Evolutionary conservation across 2,113 vertebrate genomes (phyloP), one percentile per base, ranked within the genome.

Genomic region (Apeltes quadracus): DNA sequence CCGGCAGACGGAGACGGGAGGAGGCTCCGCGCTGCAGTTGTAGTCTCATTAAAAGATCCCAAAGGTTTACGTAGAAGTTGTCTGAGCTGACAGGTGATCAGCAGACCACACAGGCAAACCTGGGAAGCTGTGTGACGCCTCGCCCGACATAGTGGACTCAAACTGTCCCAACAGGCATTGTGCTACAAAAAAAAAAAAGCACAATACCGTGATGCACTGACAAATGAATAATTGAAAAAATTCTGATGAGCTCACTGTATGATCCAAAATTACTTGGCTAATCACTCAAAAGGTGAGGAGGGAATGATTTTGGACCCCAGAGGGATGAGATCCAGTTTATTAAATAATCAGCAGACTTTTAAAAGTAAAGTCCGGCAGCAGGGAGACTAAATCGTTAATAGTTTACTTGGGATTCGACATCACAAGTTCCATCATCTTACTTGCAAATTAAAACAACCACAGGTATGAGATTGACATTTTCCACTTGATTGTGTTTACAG

Each of bases 401-500:
- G 39, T 78, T 71, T 61, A 34, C 54, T 56, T 73, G 1, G 22
- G 73, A 58, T 72, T 50, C 50, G 55, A 48, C 29, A 75, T 65
- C 44, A 46, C 25, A 36, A 61, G 29, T 44, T 50, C n/a, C 25
- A 69, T 72, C 68, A 78, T 67, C 71, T 78, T 68, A 75, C 79
- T 75, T 79, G 59, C 76, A 63, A 87, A 85, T 87, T 48, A 79
- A 84, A 32, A 44, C 58, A 76, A 72, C 79, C 77, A 7, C 83
- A 79, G 87, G 85, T 79, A 83, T 67, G 66, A 69, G 72, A 61
- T 43, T 86, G 75, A 82, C 85, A 85, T 84, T 84, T 80, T 81
- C 76, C 70, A 69, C 65, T 79, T 87, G 84, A 89, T 85, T 89
- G 79, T 76, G 81, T 85, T 85, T 79, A 76, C 76, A 80, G 58